Conservation (phyloP, 2,797 vertebrate genomes). For the Sebastolobus altivelis region DNA sequence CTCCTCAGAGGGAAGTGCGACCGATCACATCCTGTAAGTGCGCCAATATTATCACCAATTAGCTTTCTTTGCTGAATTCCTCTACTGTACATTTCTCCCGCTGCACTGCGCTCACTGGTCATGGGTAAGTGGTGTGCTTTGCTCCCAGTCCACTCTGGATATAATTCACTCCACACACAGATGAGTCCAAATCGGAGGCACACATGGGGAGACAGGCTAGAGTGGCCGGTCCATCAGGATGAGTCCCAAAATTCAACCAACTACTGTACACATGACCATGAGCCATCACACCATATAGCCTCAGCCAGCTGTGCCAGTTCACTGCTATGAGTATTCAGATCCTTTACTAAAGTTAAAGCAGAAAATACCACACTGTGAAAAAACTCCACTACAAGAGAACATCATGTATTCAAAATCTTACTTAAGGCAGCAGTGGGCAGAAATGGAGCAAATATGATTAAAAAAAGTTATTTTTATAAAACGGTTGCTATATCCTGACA, state of each 20-base stretch:
- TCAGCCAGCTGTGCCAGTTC: slow-evolving; percentile 1
- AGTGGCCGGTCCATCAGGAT: background rate
- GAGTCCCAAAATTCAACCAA: background rate
- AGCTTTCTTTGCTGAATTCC: background rate
- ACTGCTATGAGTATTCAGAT: background rate
- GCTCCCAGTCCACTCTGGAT: slow-evolving; percentile 10
- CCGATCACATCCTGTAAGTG: background rate
- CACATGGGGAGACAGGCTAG: background rate
- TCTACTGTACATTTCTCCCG: background rate
- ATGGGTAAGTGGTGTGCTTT: background rate
- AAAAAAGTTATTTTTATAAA: too few species aligned
- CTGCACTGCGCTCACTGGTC: slow-evolving; percentile 8
- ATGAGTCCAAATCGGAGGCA: background rate
- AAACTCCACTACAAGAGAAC: background rate
- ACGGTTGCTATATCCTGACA: too few species aligned
- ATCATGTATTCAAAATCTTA: background rate
- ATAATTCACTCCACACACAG: slow-evolving; percentile 10
- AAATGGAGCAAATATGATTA: too few species aligned
- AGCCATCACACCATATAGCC: background rate
- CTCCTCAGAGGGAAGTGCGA: background rate
- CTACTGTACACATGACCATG: background rate
- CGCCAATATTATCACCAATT: background rate
- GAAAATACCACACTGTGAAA: background rate
- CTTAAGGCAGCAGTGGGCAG: background rate
- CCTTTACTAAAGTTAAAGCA: background rate